Conservation (phyloP, 2,113 vertebrate species). For the Poeciliopsis retropinna region DNA sequence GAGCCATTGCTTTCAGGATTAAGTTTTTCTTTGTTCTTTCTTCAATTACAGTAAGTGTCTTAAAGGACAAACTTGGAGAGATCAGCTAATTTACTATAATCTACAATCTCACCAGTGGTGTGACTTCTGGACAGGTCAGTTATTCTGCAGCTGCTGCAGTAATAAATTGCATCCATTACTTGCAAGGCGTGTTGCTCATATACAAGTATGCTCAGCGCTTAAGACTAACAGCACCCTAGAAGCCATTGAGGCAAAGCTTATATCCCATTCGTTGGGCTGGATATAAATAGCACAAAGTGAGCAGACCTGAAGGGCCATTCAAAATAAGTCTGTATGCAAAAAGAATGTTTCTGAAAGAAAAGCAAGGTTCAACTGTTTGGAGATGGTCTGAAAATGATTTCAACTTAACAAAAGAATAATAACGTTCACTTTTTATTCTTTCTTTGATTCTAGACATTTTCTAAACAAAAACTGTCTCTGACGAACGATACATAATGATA, state of each 20-base stretch:
- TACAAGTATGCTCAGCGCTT: conserved; percentile 22
- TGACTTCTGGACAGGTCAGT: conserved; percentile 32
- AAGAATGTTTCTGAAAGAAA: conserved; percentile 27
- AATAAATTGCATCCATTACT: conserved; percentile 52
- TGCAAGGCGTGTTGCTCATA: conserved; percentile 21
- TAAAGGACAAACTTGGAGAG: background rate
- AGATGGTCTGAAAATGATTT: background rate
- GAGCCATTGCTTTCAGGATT: background rate
- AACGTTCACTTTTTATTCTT: background rate
- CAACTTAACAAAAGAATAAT: background rate
- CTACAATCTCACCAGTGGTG: background rate
- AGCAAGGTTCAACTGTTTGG: conserved; percentile 19
- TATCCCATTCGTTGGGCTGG: conserved; percentile 53
- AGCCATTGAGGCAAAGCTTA: conserved; percentile 66
- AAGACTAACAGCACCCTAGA: conserved; percentile 53
- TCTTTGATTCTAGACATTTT: no score
- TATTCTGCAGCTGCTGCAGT: conserved; percentile 20
- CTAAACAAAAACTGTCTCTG: background rate
- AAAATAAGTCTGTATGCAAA: conserved; percentile 55
- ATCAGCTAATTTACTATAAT: background rate
- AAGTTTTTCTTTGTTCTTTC: background rate
- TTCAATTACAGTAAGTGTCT: background rate
- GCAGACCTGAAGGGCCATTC: conserved; percentile 53
- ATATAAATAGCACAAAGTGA: conserved; percentile 71
- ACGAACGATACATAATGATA: background rate